These are phyloP conservation scores for Leuciscus idus DNA, from an alignment of 2,113 vertebrate genomes.

Conservation along the genomic window DNA sequence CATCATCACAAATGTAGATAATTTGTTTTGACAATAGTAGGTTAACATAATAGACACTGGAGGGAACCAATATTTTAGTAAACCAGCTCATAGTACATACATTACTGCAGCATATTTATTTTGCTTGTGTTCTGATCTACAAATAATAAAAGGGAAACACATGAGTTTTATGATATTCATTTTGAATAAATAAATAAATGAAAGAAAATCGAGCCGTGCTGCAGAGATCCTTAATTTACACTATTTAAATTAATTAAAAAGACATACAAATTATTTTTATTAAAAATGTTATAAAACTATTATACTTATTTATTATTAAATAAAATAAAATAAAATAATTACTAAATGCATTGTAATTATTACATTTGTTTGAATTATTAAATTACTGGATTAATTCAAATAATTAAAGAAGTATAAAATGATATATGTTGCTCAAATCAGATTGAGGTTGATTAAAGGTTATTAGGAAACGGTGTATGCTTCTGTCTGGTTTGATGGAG, in stretches of 20 bases:
- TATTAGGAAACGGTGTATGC: not conserved
- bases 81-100: not conserved
- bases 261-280: no score
- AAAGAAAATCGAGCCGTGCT: not conserved
- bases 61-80: not conserved
- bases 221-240: not conserved
- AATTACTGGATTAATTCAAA: not conserved
- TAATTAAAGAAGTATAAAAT: not conserved
- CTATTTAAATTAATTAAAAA: not conserved
- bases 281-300: not conserved
- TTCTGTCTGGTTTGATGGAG: conserved; percentile 5
- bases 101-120: not conserved
- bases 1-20: not conserved
- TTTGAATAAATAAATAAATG: not conserved
- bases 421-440: not conserved
- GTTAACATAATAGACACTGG: not conserved
- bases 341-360: not conserved
- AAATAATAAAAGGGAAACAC: not conserved
- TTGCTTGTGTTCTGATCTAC: not conserved
- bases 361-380: not conserved
- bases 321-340: not conserved
- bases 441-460: not conserved
- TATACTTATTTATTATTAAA: not conserved
- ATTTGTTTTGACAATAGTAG: not conserved
- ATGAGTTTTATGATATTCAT: not conserved